Base-by-base conservation (phyloP, 2,888 invertebrate species). In the Drosophila paucipuncta region DNA sequence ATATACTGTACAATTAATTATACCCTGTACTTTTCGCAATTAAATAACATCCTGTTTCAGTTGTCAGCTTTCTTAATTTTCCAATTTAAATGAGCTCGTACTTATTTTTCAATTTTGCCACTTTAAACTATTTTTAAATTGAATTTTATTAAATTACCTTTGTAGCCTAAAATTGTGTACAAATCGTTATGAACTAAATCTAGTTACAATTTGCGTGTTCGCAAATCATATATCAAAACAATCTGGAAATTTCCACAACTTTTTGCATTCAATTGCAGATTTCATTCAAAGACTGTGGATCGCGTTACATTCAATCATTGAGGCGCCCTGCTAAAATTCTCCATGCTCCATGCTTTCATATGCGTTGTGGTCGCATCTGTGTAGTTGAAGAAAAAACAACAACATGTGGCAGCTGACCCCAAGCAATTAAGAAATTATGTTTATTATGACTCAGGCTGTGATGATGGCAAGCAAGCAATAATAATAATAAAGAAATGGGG, bases 371-470 rank as follows among this genome's bases (percentile, higher is more conserved):
- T 35, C 28, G 60, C 25, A 65, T 30, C 54, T 25, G 37, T 39
- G n/a, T 55, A 47, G 28, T 49, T 4, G 7, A 22, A 28, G 5
- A 43, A 18, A 4, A 4, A 47, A 11, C 13, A 35, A 60, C 68
- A 71, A 57, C 11, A 54, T 53, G 25, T 25, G 37, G 30, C 35
- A 68, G 79, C 75, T 83, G 83, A 90, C 83, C 80, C 85, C 68
- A 66, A 90, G 89, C 83, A 87, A 90, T 90, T 90, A 87, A 85
- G 85, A 88, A 89, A 90, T 90, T 78, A 88, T 88, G 78, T 78
- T 77, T 79, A 78, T 82, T 87, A 77, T 80, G 76, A 74, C 73
- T 85, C 83, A 67, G 72, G 60, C 75, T 68, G 76, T 66, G 84
- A 70, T 84, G 88, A 78, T 73, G 84, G 76, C 72, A 76, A 76